A percentile compares a stretch with the other conserved stretches of the same genome.
Conservation (phyloP, 2,797 vertebrate genomes). For the Diplodus puntazzo region DNA sequence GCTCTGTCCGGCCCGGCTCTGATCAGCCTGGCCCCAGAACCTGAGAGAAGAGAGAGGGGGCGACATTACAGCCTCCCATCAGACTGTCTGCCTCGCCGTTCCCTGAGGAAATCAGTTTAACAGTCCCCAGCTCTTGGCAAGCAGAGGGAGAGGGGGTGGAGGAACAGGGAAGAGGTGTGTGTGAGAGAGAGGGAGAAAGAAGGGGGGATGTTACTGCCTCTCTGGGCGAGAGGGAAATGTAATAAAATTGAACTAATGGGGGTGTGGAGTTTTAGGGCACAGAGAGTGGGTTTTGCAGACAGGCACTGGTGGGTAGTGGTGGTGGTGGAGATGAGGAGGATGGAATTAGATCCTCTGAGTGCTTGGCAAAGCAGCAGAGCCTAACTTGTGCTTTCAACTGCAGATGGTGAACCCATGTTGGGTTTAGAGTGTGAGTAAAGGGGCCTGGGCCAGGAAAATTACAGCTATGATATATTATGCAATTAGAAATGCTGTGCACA, state of each 20-base stretch:
- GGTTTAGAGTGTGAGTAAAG: slow-evolving; percentile 62
- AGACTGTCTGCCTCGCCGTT: slow-evolving; percentile 82
- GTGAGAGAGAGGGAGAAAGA: slow-evolving; percentile 24
- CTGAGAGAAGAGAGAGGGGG: slow-evolving; percentile 68
- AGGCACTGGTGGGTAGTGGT: slow-evolving; percentile 73
- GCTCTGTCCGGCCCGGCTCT: slow-evolving; percentile 50
- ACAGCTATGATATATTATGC: slow-evolving; percentile 85
- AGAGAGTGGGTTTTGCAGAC: slow-evolving; percentile 75
- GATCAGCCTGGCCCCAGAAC: slow-evolving; percentile 68
- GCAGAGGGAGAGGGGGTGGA: slow-evolving; percentile 67
- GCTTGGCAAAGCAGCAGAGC: slow-evolving; percentile 73
- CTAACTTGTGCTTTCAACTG: slow-evolving; percentile 84
- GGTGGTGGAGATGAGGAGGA: slow-evolving; percentile 79
- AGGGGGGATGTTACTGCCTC: slow-evolving; percentile 78
- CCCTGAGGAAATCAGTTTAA: slow-evolving; percentile 90
- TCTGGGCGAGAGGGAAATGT: slow-evolving; percentile 85
- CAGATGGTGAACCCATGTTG: slow-evolving; percentile 86
- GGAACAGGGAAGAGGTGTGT: slow-evolving; percentile 65
- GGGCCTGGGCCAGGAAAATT: slow-evolving; percentile 81
- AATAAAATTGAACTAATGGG: slow-evolving; percentile 86
- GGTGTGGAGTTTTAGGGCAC: slow-evolving; percentile 81
- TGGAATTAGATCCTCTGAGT: slow-evolving; percentile 81
- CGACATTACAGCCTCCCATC: slow-evolving; percentile 77
- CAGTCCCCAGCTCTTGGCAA: slow-evolving; percentile 85
- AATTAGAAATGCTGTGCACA: slow-evolving; percentile 80